These are phyloP conservation scores for Salminus brasiliensis DNA, from an alignment of 2,113 vertebrate species.

Conservation along the genomic window DNA sequence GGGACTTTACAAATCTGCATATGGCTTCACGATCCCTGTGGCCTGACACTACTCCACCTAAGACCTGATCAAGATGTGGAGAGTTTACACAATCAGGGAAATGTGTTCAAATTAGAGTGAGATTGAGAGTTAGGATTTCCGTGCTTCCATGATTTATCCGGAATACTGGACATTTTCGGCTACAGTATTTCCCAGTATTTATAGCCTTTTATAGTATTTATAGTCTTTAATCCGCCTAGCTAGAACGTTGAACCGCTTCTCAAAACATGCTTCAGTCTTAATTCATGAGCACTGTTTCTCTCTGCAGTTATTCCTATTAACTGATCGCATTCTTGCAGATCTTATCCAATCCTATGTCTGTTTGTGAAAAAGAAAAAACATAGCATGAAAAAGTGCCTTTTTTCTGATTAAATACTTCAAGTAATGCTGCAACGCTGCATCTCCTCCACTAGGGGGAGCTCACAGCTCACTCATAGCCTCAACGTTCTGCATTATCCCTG, in stretches of 20 bases:
- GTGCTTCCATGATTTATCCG: too few relatives aligned
- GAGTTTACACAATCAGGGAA: neutral
- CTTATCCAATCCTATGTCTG: conserved; percentile 5
- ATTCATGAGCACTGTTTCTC: too few relatives aligned
- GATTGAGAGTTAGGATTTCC: too few relatives aligned
- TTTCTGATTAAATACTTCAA: conserved; percentile 69
- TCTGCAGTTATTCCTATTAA: conserved; percentile 27
- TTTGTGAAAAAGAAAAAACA: conserved; percentile 38
- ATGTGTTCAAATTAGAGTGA: too few relatives aligned
- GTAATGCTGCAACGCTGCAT: conserved; percentile 63
- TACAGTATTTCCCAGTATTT: too few relatives aligned
- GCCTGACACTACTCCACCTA: conserved; percentile 53
- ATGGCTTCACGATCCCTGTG: conserved; percentile 71
- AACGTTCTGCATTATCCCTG: neutral
- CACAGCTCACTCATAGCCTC: conserved; percentile 48
- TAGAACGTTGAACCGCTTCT: too few relatives aligned
- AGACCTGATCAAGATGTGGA: conserved; percentile 24
- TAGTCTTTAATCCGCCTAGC: too few relatives aligned
- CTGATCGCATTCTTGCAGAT: conserved; percentile 66
- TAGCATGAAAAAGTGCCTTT: conserved; percentile 67
- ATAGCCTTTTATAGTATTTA: too few relatives aligned
- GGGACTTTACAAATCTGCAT: conserved; percentile 52
- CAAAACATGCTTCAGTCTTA: too few relatives aligned
- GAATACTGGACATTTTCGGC: too few relatives aligned
- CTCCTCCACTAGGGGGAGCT: conserved; percentile 69